Percentiles rank a stretch among this genome's conserved stretches.
phyloP scores from a whole-genome alignment of 2,888 invertebrate species.

The Octodonta nipae region DNA sequence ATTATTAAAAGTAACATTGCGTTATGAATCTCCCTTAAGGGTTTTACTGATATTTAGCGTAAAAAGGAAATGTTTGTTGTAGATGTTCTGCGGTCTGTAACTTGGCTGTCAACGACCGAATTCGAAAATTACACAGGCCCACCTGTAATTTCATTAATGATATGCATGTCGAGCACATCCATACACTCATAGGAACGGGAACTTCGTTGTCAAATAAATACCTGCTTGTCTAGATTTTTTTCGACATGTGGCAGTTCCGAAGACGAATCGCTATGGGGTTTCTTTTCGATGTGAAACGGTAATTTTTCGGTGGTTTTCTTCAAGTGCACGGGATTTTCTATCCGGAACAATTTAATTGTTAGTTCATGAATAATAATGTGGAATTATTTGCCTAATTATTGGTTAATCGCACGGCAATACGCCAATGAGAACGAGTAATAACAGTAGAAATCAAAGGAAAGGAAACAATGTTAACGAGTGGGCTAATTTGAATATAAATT shows the following conservation, averaged over 20 bases:
- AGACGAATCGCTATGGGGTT: slow-evolving; percentile 16
- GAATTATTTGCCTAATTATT: slow-evolving; percentile 8
- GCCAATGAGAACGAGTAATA: not conserved
- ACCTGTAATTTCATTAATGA: slow-evolving; percentile 27
- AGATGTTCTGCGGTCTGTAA: slow-evolving; percentile 23
- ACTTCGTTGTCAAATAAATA: slow-evolving; percentile 19
- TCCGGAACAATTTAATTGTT: slow-evolving; percentile 12
- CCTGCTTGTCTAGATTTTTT: slow-evolving; percentile 20
- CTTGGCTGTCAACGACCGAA: slow-evolving; percentile 30
- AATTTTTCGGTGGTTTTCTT: slow-evolving; percentile 20
- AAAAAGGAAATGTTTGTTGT: slow-evolving; percentile 6
- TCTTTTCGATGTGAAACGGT: too few species aligned
- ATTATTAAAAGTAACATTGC: too few species aligned
- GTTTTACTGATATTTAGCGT: too few species aligned
- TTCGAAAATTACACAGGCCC: slow-evolving; percentile 25
- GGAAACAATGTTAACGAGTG: too few species aligned
- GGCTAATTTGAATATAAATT: too few species aligned
- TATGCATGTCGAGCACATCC: slow-evolving; percentile 26
- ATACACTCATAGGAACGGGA: slow-evolving; percentile 24
- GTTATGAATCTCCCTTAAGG: too few species aligned
- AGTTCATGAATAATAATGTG: slow-evolving; percentile 6
- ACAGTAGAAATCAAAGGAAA: not conserved
- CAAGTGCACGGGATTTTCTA: slow-evolving; percentile 12
- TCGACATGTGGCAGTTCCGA: slow-evolving; percentile 20
- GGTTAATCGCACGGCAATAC: not conserved